Evolutionary conservation across 2,797 vertebrate genomes (phyloP).

Genomic region (Eospalax fontanierii): DNA sequence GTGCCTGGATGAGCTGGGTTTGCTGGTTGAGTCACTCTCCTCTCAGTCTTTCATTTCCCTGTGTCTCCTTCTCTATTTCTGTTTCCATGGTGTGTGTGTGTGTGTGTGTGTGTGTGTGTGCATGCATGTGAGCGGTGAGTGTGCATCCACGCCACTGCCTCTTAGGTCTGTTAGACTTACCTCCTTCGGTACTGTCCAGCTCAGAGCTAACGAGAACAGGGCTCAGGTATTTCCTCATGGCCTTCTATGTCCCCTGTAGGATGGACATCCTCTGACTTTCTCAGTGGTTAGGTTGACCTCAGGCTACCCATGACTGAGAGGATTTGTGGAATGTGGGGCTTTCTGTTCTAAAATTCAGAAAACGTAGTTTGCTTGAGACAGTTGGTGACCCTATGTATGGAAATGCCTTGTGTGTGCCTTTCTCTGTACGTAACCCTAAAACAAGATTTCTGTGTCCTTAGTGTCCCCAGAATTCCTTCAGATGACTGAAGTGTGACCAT

Average conservation of each 20-base stretch:
- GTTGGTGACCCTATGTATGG: not conserved
- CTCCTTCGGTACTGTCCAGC: not conserved
- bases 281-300: not conserved
- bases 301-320: not conserved
- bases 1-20: not conserved
- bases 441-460: not conserved
- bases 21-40: not conserved
- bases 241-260: not conserved
- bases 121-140: accelerated
- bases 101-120: accelerated
- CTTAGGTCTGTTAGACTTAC: not conserved
- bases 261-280: not conserved
- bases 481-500: not conserved
- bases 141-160: not conserved
- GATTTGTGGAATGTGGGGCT: constrained; percentile 25
- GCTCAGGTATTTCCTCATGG: not conserved
- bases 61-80: not conserved
- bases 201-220: not conserved
- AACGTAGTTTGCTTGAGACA: not conserved
- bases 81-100: not conserved
- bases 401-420: not conserved
- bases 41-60: not conserved
- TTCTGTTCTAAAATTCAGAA: not conserved
- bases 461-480: not conserved
- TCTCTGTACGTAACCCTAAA: not conserved